These are phyloP conservation scores for Tetramorium bicarinatum DNA, from an alignment of 2,888 invertebrate species.

Conservation along the genomic window DNA sequence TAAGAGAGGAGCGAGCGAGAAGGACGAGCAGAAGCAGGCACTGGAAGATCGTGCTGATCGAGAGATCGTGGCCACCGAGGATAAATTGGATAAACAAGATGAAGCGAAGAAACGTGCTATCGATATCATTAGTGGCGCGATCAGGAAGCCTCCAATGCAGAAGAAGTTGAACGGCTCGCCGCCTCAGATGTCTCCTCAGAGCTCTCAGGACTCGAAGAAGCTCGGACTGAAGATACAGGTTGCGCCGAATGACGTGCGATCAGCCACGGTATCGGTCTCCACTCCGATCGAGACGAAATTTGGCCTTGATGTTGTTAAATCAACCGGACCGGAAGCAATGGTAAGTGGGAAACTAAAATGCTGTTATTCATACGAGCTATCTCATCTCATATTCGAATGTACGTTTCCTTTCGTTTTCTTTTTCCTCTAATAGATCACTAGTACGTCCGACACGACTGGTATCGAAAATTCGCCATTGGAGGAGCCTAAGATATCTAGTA, in stretches of 20 bases:
- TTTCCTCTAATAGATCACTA: constrained; percentile 40
- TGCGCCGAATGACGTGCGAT: constrained; percentile 84
- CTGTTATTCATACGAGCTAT: background rate
- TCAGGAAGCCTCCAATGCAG: constrained; percentile 81
- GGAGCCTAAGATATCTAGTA: constrained; percentile 87
- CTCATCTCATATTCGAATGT: background rate
- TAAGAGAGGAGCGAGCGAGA: constrained; percentile 79
- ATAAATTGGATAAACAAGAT: constrained; percentile 76
- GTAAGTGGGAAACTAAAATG: constrained; percentile 67
- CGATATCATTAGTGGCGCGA: constrained; percentile 83
- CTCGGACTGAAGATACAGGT: constrained; percentile 83
- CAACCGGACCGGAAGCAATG: constrained; percentile 72
- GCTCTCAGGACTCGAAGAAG: constrained; percentile 80
- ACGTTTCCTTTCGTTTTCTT: background rate
- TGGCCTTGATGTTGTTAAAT: constrained; percentile 77
- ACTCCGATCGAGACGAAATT: constrained; percentile 84
- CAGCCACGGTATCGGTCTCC: constrained; percentile 84
- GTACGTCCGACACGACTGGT: constrained; percentile 35
- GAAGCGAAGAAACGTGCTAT: constrained; percentile 83
- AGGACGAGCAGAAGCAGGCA: constrained; percentile 72
- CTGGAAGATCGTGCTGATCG: constrained; percentile 71
- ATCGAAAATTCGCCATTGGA: constrained; percentile 66
- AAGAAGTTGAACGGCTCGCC: constrained; percentile 81
- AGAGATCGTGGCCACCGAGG: constrained; percentile 33
- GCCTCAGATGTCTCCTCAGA: constrained; percentile 80